Base-by-base conservation (phyloP, 1,140 invertebrate species). In the Lysiphlebus fabarum region DNA sequence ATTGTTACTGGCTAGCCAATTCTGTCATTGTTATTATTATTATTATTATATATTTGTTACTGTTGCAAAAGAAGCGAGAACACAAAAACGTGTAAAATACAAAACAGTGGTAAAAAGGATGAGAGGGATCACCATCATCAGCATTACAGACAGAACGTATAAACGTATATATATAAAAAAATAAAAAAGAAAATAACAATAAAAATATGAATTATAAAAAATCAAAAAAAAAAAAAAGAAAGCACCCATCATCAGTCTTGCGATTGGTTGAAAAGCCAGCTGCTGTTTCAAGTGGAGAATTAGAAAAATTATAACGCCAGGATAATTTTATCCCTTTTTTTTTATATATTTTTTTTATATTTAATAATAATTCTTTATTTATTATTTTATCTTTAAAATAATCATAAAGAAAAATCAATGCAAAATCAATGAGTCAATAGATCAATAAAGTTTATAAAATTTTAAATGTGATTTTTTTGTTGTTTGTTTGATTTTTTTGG, bases 31-130 rank as follows among this genome's bases (percentile, higher is more conserved):
- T 71, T 73, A 67, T 62, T 65, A 59, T 67, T 57, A 72, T 74
- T 78, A 75, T 77, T 78, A 75, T 77, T 77, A 74, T 76, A n/a
- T 17, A 76, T 75, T 77, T 70, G 74, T 66, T 77, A 75, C 72
- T 74, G 72, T 77, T 69, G 66, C 68, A 43, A 53, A 43, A 62
- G 38, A 51, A 26, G 44, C 12, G n/a, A 34, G 55, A 38, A 33
- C 37, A 64, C 61, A 57, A 51, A 41, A 36, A 51, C 42, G 40
- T 40, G 40, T 37, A 12, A 26, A 7, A 17, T 37, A 33, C 49
- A 36, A 36, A 49, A 37, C 50, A 57, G 50, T 49, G 44, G 62
- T 58, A 56, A 61, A 67, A 17, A 14, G 26, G 47, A 45, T 10
- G 54, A 33, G 45, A 44, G 33, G 10, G 47, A 26, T 26, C 17